phyloP scores from a whole-genome alignment of 2,113 vertebrate genomes.

The Laticauda colubrina region DNA sequence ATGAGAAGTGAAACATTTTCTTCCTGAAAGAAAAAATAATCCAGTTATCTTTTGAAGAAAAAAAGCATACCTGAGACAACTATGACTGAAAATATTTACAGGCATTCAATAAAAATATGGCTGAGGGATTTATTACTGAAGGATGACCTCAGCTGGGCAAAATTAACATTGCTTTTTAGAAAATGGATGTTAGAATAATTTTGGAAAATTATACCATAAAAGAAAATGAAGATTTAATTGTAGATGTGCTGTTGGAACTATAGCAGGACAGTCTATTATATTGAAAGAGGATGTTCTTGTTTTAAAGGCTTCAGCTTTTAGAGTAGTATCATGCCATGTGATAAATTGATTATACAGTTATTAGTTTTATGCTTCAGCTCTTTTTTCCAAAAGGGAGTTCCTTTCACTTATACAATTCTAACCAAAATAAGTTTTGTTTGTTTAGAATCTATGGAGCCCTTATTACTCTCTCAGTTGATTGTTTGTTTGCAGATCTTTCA shows the following conservation, averaged over 20 bases:
- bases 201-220: slow-evolving; percentile 65
- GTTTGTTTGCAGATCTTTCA: not conserved
- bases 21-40: not conserved
- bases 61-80: not conserved
- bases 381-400: not conserved
- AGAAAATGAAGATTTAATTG: slow-evolving; percentile 49
- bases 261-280: slow-evolving; percentile 81
- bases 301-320: slow-evolving; percentile 82
- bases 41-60: not conserved
- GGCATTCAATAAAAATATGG: slow-evolving; percentile 74
- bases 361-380: slow-evolving; percentile 15
- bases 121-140: slow-evolving; percentile 83
- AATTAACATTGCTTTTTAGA: slow-evolving; percentile 82
- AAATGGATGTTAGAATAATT: slow-evolving; percentile 88
- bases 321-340: slow-evolving; percentile 79
- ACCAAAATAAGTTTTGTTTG: too few relatives aligned
- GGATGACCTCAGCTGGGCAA: slow-evolving; percentile 80
- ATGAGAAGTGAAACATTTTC: not conserved
- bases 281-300: slow-evolving; percentile 83
- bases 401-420: too few relatives aligned
- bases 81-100: not conserved
- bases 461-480: not conserved
- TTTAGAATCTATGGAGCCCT: not conserved
- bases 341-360: slow-evolving; percentile 66
- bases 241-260: slow-evolving; percentile 69